phyloP scores from a whole-genome alignment of 1,140 invertebrate genomes.

The Megalonaias nervosa region DNA sequence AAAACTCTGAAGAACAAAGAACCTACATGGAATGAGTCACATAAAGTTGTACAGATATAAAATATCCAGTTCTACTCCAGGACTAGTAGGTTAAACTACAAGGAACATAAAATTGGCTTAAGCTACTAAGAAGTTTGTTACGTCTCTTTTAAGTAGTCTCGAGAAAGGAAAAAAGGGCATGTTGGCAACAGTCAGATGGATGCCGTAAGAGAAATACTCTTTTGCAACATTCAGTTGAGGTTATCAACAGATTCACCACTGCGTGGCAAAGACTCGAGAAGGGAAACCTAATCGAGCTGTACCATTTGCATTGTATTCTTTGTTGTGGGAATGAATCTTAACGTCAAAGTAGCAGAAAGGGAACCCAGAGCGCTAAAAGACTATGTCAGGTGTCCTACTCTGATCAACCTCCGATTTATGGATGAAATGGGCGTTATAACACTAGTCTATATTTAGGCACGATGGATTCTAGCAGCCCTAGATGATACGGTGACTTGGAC shows the following conservation, averaged over 20 bases:
- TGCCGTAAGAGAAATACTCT: no score
- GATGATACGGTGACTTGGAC: slow-evolving; percentile 10
- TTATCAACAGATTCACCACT: slow-evolving; percentile 9
- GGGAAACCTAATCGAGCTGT: slow-evolving; percentile 32
- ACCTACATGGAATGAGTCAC: no score
- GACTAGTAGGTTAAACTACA: no score
- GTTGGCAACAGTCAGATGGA: no score
- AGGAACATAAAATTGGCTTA: no score
- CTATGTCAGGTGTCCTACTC: slow-evolving; percentile 1
- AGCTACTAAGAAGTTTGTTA: no score
- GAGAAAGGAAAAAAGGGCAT: no score
- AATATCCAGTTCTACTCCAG: no score
- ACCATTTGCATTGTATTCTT: slow-evolving; percentile 36
- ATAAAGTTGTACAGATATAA: no score
- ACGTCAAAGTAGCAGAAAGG: slow-evolving; percentile 24
- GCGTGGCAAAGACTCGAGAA: slow-evolving; percentile 28
- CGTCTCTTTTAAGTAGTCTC: no score
- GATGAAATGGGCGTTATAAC: slow-evolving; percentile 25
- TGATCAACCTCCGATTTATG: slow-evolving; percentile 20
- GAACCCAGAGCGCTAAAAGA: slow-evolving; percentile 1
- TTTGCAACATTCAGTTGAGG: no score
- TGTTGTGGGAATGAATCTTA: slow-evolving; percentile 23
- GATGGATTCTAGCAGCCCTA: slow-evolving; percentile 16
- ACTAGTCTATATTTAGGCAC: slow-evolving; percentile 12
- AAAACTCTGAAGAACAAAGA: no score